Conservation (phyloP, 2,113 vertebrate species). For the Todiramphus saurophagus region DNA sequence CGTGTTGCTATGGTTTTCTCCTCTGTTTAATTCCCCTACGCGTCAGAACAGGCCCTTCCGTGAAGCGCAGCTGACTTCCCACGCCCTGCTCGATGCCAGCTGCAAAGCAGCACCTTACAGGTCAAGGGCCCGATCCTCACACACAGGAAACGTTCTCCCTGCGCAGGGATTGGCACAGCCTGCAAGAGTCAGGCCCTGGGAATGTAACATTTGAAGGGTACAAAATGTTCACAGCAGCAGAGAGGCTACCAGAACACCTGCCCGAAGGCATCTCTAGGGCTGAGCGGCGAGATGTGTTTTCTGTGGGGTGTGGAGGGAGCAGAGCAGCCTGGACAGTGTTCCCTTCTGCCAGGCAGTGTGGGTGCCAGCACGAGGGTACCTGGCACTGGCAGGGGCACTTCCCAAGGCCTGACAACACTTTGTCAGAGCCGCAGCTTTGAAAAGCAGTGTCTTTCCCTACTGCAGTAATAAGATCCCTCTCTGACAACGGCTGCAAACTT, state of each 20-base stretch:
- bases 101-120: neutral
- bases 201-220: neutral
- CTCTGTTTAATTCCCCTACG: neutral
- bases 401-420: neutral
- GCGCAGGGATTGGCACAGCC: neutral
- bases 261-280: neutral
- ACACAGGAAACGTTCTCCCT: neutral
- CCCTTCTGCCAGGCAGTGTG: neutral
- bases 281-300: neutral
- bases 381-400: neutral
- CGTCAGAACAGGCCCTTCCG: slow-evolving; percentile 2
- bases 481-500: neutral
- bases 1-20: slow-evolving; percentile 38
- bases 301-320: neutral
- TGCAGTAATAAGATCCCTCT: neutral
- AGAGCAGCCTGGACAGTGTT: neutral
- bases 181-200: neutral
- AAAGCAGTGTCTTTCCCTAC: neutral
- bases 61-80: neutral
- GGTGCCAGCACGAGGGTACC: neutral
- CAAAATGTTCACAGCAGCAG: neutral
- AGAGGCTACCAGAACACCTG: neutral
- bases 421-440: neutral
- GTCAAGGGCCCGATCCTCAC: neutral
- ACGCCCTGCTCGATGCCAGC: neutral